These are phyloP conservation scores for Agelastica alni DNA, from an alignment of 2,888 invertebrate species.

Conservation along the genomic window DNA sequence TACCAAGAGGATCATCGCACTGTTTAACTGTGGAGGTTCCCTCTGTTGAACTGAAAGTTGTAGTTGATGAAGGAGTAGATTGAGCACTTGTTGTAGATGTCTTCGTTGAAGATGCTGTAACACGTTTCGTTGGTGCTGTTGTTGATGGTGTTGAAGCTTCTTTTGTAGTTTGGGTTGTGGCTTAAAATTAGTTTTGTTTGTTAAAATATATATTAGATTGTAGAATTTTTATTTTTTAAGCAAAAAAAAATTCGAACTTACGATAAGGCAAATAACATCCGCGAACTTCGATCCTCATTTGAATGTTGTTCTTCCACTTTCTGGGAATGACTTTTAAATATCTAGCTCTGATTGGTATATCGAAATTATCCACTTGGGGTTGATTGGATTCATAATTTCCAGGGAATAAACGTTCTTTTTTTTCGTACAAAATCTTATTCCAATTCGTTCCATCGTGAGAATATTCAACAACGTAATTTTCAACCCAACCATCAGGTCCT, in stretches of 20 bases:
- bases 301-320: slow-evolving; percentile 74
- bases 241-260: slow-evolving; percentile 57
- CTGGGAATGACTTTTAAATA: slow-evolving; percentile 73
- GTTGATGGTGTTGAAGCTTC: too few relatives aligned
- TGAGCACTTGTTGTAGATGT: too few relatives aligned
- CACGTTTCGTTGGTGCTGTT: too few relatives aligned
- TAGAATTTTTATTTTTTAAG: too few relatives aligned
- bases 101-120: too few relatives aligned
- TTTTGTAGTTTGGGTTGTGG: too few relatives aligned
- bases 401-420: slow-evolving; percentile 66
- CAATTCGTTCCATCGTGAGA: slow-evolving; percentile 72
- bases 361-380: slow-evolving; percentile 67
- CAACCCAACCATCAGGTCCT: slow-evolving; percentile 74
- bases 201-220: too few relatives aligned
- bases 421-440: slow-evolving; percentile 66
- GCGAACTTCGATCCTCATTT: slow-evolving; percentile 74
- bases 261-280: slow-evolving; percentile 79
- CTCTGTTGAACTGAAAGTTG: too few relatives aligned
- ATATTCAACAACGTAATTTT: slow-evolving; percentile 73
- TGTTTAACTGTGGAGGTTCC: too few relatives aligned
- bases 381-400: slow-evolving; percentile 73
- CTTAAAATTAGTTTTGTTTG: too few relatives aligned
- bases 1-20: slow-evolving; percentile 76
- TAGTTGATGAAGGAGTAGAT: too few relatives aligned
- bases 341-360: slow-evolving; percentile 69